These are phyloP conservation scores for Unio delphinus DNA, from an alignment of 2,888 invertebrate genomes.

Conservation along the genomic window DNA sequence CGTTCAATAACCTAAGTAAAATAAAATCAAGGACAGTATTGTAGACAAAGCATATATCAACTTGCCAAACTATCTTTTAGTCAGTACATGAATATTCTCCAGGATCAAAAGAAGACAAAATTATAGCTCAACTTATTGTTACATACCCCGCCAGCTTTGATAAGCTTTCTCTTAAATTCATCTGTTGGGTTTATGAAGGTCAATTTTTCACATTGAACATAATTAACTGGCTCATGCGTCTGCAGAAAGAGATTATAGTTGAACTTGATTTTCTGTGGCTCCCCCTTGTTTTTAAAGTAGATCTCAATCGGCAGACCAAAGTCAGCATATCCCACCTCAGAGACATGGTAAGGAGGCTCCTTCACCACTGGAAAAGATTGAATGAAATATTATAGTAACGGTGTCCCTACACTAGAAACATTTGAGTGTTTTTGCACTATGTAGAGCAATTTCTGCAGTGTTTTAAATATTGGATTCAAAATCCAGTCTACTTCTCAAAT, in stretches of 20 bases:
- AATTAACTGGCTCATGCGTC: slow-evolving; percentile 79
- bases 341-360: slow-evolving; percentile 90
- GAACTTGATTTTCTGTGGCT: slow-evolving; percentile 84
- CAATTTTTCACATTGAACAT: slow-evolving; percentile 84
- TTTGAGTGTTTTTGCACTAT: not conserved
- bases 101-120: too few relatives aligned
- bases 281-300: slow-evolving; percentile 85
- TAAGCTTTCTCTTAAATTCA: too few relatives aligned
- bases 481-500: too few relatives aligned
- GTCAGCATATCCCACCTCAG: slow-evolving; percentile 96
- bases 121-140: too few relatives aligned
- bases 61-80: too few relatives aligned
- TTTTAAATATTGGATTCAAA: too few relatives aligned
- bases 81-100: too few relatives aligned
- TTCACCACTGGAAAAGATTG: slow-evolving; percentile 82
- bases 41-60: too few relatives aligned
- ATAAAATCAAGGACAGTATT: too few relatives aligned
- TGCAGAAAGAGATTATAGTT: slow-evolving; percentile 90
- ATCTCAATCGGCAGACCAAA: slow-evolving; percentile 92
- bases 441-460: not conserved
- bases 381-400: not conserved
- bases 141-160: too few relatives aligned
- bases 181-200: slow-evolving; percentile 83
- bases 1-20: too few relatives aligned
- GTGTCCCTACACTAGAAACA: not conserved